phyloP scores from a whole-genome alignment of 2,113 vertebrate genomes.

The Nannospalax galili region DNA sequence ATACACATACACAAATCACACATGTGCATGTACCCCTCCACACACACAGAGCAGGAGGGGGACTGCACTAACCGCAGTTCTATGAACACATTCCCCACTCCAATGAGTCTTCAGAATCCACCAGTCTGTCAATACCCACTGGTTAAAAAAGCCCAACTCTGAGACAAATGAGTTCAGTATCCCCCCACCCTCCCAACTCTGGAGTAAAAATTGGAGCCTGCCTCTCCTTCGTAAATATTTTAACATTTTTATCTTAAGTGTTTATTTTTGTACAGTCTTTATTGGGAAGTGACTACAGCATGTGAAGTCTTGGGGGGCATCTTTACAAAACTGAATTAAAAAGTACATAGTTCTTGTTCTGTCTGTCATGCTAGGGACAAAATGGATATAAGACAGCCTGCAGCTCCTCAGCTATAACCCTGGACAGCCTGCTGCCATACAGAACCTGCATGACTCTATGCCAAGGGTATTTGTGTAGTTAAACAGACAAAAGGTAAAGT shows the following conservation, averaged over 20 bases:
- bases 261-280: slow-evolving; percentile 30
- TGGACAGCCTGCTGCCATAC: not conserved
- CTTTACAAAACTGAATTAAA: not conserved
- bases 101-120: not conserved
- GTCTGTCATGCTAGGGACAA: not conserved
- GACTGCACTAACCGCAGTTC: not conserved
- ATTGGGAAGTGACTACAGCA: not conserved
- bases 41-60: not conserved
- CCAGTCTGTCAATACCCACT: too few species aligned
- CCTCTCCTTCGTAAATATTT: slow-evolving; percentile 11
- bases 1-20: not conserved
- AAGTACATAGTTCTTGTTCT: not conserved
- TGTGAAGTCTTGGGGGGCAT: not conserved
- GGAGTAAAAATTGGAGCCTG: not conserved
- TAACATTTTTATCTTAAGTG: not conserved
- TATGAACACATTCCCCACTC: not conserved
- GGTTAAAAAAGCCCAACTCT: not conserved
- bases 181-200: not conserved
- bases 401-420: not conserved
- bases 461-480: not conserved
- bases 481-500: not conserved
- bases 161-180: not conserved
- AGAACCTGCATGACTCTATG: not conserved
- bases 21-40: not conserved
- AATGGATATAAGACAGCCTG: too few species aligned